phyloP scores from a whole-genome alignment of 2,888 invertebrate species.

The Ophion ventricosus region DNA sequence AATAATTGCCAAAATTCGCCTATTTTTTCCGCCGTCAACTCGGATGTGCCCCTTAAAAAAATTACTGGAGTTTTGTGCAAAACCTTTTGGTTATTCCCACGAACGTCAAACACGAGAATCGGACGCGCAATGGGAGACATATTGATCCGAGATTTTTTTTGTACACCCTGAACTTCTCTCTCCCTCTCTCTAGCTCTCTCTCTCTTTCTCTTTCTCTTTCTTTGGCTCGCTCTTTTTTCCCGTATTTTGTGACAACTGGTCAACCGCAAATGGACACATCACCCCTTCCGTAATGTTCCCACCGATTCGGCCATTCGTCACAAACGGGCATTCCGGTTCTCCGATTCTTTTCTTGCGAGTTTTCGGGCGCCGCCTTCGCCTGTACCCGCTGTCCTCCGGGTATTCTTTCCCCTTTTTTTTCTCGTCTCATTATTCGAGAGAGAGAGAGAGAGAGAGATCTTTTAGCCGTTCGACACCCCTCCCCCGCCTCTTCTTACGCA shows the following conservation, averaged over 20 bases:
- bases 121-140: slow-evolving; percentile 18
- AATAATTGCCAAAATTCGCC: no score
- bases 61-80: background rate
- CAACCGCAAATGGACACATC: slow-evolving; percentile 83
- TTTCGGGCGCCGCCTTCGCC: slow-evolving; percentile 62
- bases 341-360: slow-evolving; percentile 63
- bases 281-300: slow-evolving; percentile 79
- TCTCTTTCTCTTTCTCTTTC: slow-evolving; percentile 61
- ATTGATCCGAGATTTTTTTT: slow-evolving; percentile 10
- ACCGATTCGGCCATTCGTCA: slow-evolving; percentile 75
- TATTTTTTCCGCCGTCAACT: no score
- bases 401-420: slow-evolving; percentile 72
- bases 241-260: slow-evolving; percentile 76
- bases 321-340: slow-evolving; percentile 56
- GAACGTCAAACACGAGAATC: slow-evolving; percentile 4
- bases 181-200: slow-evolving; percentile 7
- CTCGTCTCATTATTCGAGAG: slow-evolving; percentile 72
- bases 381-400: slow-evolving; percentile 59
- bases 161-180: background rate
- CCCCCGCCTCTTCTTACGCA: background rate
- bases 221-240: slow-evolving; percentile 38
- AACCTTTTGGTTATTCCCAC: slow-evolving; percentile 22
- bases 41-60: no score
- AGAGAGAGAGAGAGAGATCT: slow-evolving; percentile 72
- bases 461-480: slow-evolving; percentile 30